Conservation (phyloP, 2,113 vertebrate species). For the Petrocephalus microphthalmus region DNA sequence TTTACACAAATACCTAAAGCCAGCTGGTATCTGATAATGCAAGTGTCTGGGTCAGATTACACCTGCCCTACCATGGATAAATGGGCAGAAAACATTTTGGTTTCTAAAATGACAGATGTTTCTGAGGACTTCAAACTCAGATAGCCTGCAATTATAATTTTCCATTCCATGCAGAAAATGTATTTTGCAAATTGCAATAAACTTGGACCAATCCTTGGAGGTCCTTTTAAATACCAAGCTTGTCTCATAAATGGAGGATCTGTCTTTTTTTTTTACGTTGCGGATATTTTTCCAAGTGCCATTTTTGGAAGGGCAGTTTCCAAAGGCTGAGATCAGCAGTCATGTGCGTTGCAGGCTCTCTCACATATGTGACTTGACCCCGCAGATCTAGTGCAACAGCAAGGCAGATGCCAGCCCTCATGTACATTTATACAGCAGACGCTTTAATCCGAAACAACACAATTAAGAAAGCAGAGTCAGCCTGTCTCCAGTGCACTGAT, state of each 20-base stretch:
- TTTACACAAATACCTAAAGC: not conserved
- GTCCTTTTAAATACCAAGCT: constrained; percentile 54
- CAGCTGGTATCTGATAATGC: not conserved
- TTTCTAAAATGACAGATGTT: not conserved
- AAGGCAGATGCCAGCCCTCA: not conserved
- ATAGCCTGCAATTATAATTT: not conserved
- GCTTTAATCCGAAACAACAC: not conserved
- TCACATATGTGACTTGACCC: not conserved
- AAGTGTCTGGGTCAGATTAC: not conserved
- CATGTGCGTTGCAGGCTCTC: not conserved
- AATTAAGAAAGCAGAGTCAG: not conserved
- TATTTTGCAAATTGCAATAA: constrained; percentile 74
- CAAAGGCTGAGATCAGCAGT: constrained; percentile 62
- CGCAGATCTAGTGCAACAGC: not conserved
- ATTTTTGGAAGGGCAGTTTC: constrained; percentile 36
- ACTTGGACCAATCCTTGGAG: constrained; percentile 57
- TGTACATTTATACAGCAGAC: not conserved
- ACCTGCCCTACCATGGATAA: not conserved
- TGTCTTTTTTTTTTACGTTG: constrained; percentile 34
- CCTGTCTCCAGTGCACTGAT: not conserved
- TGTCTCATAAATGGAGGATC: constrained; percentile 73
- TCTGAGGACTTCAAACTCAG: not conserved
- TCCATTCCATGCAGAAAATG: constrained; percentile 56
- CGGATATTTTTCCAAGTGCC: not conserved
- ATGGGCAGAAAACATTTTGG: not conserved